Evolutionary conservation across 2,113 vertebrate species (phyloP).

Genomic region (Gobio gobio): DNA sequence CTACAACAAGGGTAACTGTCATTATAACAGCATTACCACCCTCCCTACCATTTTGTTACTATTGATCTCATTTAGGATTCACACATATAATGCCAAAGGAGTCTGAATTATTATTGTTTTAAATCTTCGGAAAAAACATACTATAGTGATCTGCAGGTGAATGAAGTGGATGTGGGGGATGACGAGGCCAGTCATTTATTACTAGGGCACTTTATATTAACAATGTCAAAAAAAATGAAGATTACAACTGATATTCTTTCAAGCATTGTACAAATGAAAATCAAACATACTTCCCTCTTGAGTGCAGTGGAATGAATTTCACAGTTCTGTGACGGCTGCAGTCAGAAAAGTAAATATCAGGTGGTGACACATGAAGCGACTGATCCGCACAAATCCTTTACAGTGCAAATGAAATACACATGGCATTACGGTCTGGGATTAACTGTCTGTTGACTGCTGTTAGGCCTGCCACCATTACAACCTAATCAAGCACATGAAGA

Average conservation of each 20-base stretch:
- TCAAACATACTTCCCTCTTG: not conserved
- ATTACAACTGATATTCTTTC: constrained; percentile 4
- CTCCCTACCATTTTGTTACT: not conserved
- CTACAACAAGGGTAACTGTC: not conserved
- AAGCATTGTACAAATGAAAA: constrained; percentile 15
- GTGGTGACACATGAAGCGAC: constrained; percentile 72
- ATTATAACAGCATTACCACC: not conserved
- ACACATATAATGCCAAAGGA: not conserved
- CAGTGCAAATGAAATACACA: constrained; percentile 71
- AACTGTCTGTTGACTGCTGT: constrained; percentile 58
- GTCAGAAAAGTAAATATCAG: constrained; percentile 65
- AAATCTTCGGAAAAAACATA: not conserved
- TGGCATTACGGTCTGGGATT: constrained; percentile 61
- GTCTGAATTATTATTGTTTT: not conserved
- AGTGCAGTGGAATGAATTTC: constrained; percentile 22
- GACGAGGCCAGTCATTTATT: not conserved
- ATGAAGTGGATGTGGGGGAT: not conserved
- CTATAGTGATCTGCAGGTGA: not conserved
- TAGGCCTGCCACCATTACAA: constrained; percentile 62
- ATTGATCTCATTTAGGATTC: not conserved
- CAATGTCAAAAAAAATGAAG: constrained; percentile 3
- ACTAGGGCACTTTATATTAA: not conserved
- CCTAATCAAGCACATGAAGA: constrained; percentile 63
- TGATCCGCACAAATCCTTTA: constrained; percentile 72
- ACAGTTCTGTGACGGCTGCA: constrained; percentile 7